Conservation (phyloP, 2,888 invertebrate genomes). For the Lithophane ornitopus region DNA sequence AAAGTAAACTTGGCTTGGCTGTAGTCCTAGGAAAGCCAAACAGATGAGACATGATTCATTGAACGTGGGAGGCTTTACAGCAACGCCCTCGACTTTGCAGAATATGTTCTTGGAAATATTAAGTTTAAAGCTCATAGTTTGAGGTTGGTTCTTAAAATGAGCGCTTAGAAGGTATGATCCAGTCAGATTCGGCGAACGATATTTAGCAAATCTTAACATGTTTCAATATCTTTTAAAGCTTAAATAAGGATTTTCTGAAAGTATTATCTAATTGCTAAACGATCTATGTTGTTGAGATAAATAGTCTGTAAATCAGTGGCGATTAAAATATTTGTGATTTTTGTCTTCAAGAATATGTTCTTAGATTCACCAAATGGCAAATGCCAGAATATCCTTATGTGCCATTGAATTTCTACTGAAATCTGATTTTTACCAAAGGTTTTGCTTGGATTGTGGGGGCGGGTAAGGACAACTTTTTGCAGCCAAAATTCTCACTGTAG, state of each 20-base stretch:
- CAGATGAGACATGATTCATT: constrained; percentile 40
- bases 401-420: not conserved
- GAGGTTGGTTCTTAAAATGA: not conserved
- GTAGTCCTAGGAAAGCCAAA: constrained; percentile 14
- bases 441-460: not conserved
- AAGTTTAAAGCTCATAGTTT: not conserved
- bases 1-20: constrained; percentile 16
- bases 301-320: too few species aligned
- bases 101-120: constrained; percentile 26
- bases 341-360: not conserved
- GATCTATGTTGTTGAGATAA: not conserved
- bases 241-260: not conserved
- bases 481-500: not conserved
- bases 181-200: not conserved
- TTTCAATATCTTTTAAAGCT: not conserved
- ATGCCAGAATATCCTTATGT: too few species aligned
- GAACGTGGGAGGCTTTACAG: constrained; percentile 52
- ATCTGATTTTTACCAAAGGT: not conserved
- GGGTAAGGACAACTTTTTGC: not conserved
- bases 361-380: not conserved
- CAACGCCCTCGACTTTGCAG: constrained; percentile 58
- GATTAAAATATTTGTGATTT: not conserved
- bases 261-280: not conserved
- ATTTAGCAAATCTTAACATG: not conserved
- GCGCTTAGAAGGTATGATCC: not conserved